Evolutionary conservation across 2,797 vertebrate genomes (phyloP), one percentile per base, ranked within the genome.

Genomic region (Siniperca obscura): DNA sequence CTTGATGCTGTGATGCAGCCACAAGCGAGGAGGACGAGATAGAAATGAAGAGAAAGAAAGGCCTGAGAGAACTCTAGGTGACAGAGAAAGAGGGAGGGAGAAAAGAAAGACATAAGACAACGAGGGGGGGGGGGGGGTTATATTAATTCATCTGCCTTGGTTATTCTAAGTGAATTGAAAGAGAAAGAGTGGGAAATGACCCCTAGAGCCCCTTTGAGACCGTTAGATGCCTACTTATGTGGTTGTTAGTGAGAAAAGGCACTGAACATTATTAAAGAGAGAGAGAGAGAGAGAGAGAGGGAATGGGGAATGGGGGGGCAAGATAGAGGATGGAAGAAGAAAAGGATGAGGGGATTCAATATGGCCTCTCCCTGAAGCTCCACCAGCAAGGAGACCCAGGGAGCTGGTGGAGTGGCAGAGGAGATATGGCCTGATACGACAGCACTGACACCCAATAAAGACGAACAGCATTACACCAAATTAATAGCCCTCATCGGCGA

Each of bases 111-210:
- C 2, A 5, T 19, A 38, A 27, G 65, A 65, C 34, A 72, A 59
- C 10, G 11, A 17, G 25, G 36, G 38, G 2, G 14, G 61, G 7
- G 25, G 61, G n/a, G 0, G 93, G 90, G 93, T 94, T 92, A 94
- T 96, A 97, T 97, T 96, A 96, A 96, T 96, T 97, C 95, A 93
- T 95, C 95, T 96, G 95, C 96, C 95, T 95, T 96, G 95, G 94
- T 86, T 86, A 95, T 96, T 95, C 95, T 91, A 90, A 83, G 70
- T 67, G 93, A 83, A 79, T 92, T 95, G 95, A 96, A 95, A 95
- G 96, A 96, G 96, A 95, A 94, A 95, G 93, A 95, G 95, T 92
- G 95, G 93, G 95, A 96, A 96, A 96, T 96, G 96, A 97, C 96
- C 95, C 94, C 95, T 67, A 90, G 94, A 95, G 96, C 96, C 93